A percentile compares a stretch with the other conserved stretches of the same genome.
Evolutionary conservation across 2,797 vertebrate genomes (phyloP).

Genomic region (Macropodus opercularis): DNA sequence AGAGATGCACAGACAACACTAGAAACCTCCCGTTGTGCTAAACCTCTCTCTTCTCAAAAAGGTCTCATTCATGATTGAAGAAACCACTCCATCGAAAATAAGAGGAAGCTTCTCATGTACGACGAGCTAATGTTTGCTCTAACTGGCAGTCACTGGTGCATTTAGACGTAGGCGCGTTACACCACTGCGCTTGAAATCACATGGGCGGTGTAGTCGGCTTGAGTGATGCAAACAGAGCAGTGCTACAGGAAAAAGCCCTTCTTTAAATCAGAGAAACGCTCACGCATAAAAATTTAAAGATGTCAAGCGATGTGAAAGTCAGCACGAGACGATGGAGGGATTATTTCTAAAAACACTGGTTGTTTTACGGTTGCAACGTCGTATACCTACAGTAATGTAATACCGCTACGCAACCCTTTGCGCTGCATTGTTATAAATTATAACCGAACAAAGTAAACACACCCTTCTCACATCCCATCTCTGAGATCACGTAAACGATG

Average conservation of each 20-base stretch:
- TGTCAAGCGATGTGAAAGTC: constrained; percentile 28
- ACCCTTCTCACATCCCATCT: not conserved
- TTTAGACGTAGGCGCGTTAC: constrained; percentile 1
- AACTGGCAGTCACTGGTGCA: not conserved
- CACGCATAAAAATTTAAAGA: constrained; percentile 26
- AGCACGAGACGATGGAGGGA: constrained; percentile 11
- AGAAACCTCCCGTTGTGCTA: constrained; percentile 1
- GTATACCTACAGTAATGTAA: not conserved
- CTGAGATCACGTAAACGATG: not conserved
- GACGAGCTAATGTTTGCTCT: constrained; percentile 1
- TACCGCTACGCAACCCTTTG: not conserved
- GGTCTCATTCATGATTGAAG: no score
- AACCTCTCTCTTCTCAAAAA: constrained; percentile 4
- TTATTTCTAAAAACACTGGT: constrained; percentile 29
- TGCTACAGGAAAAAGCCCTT: not conserved
- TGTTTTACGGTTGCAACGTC: constrained; percentile 18
- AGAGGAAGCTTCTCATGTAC: not conserved
- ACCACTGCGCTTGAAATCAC: constrained; percentile 5
- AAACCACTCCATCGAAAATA: not conserved
- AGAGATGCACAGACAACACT: constrained; percentile 15
- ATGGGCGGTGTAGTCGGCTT: not conserved
- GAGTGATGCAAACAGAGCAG: constrained; percentile 21
- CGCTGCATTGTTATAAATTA: no score
- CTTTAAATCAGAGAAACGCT: constrained; percentile 33
- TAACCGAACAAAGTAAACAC: no score